These are phyloP conservation scores for Ibidorhyncha struthersii DNA, from an alignment of 2,113 vertebrate species.

Conservation along the genomic window DNA sequence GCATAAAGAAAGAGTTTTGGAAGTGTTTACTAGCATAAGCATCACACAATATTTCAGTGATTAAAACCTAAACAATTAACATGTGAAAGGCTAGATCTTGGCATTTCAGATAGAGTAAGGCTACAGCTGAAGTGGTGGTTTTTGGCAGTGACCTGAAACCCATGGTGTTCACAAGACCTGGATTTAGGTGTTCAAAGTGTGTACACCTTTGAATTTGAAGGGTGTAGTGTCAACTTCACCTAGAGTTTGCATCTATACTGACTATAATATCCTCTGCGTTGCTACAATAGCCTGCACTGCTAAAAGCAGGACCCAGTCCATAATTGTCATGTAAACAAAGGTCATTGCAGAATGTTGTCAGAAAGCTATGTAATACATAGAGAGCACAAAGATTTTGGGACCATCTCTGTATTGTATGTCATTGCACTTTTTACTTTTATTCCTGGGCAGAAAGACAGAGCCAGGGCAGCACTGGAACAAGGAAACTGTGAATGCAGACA, in stretches of 20 bases:
- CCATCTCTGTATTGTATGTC: background rate
- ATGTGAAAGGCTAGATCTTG: background rate
- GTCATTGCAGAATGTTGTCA: background rate
- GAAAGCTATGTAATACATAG: background rate
- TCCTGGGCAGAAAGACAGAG: background rate
- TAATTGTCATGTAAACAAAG: background rate
- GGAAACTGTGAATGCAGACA: background rate
- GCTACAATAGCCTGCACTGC: background rate
- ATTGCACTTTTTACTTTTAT: background rate
- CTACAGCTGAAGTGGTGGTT: background rate
- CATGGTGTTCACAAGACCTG: background rate
- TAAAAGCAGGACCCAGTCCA: background rate
- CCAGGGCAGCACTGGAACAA: background rate
- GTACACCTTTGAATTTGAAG: background rate
- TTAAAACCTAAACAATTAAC: slow-evolving; percentile 31
- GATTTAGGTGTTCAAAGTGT: background rate
- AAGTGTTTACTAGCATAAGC: slow-evolving; percentile 8
- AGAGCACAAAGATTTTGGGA: background rate
- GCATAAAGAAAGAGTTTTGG: slow-evolving; percentile 4
- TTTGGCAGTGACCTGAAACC: background rate
- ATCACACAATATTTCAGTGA: background rate
- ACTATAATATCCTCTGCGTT: background rate
- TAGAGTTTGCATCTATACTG: background rate
- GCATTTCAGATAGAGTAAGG: background rate
- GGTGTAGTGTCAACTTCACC: background rate